These are phyloP conservation scores for Tetragonula clypearis DNA, from an alignment of 1,140 invertebrate species.

Conservation along the genomic window DNA sequence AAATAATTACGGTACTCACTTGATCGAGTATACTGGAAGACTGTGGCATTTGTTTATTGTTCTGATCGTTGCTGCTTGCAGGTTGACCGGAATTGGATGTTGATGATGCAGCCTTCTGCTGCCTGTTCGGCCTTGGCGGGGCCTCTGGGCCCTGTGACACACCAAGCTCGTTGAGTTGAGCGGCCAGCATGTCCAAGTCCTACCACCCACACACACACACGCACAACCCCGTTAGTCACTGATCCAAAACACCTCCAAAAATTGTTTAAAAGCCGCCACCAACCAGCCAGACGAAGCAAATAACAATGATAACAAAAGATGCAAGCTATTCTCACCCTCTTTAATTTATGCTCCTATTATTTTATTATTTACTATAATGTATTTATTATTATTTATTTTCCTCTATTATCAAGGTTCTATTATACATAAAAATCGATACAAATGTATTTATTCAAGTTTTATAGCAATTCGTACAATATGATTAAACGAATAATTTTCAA, in stretches of 20 bases:
- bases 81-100: slow-evolving; percentile 74
- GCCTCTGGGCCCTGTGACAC: slow-evolving; percentile 84
- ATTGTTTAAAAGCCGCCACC: slow-evolving; percentile 58
- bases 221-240: slow-evolving; percentile 76
- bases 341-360: neutral
- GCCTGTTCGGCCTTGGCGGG: slow-evolving; percentile 83
- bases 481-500: too few relatives aligned
- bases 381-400: too few relatives aligned
- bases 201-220: slow-evolving; percentile 82
- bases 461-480: too few relatives aligned
- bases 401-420: too few relatives aligned
- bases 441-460: too few relatives aligned
- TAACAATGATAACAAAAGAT: slow-evolving; percentile 33
- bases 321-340: neutral
- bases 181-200: slow-evolving; percentile 96
- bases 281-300: slow-evolving; percentile 58
- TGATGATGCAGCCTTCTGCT: slow-evolving; percentile 75
- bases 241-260: slow-evolving; percentile 66
- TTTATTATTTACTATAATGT: too few relatives aligned
- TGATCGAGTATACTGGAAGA: slow-evolving; percentile 78
- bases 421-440: too few relatives aligned
- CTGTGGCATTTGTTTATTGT: slow-evolving; percentile 79
- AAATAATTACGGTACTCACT: slow-evolving; percentile 65
- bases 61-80: slow-evolving; percentile 75
- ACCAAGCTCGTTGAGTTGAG: slow-evolving; percentile 95